Evolutionary conservation across 2,888 invertebrate genomes (phyloP).

Genomic region (Drosophila tripunctata): DNA sequence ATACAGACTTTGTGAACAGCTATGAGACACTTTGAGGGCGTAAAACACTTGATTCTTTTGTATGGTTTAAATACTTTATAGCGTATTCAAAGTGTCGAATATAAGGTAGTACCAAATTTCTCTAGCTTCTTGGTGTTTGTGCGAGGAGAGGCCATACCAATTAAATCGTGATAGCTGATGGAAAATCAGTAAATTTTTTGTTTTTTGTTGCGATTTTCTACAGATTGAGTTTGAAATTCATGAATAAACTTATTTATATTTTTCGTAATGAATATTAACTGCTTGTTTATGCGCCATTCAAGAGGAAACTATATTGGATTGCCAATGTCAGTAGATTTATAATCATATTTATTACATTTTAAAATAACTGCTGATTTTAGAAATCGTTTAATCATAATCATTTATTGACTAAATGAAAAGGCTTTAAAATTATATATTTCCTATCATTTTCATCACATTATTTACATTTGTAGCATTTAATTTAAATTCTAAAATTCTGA

Average conservation of each 20-base stretch:
- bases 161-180: slow-evolving; percentile 63
- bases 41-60: no score
- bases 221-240: slow-evolving; percentile 33
- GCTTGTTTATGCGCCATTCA: slow-evolving; percentile 11
- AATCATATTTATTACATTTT: slow-evolving; percentile 7
- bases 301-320: not conserved
- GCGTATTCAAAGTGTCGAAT: not conserved
- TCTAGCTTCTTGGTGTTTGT: slow-evolving; percentile 13
- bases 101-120: not conserved
- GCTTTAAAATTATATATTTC: no score
- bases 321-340: slow-evolving; percentile 4
- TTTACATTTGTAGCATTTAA: no score
- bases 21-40: not conserved
- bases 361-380: no score
- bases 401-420: no score
- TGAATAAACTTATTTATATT: slow-evolving; percentile 13
- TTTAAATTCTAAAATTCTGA: no score
- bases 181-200: slow-evolving; percentile 37
- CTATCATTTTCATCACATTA: no score
- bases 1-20: not conserved
- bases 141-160: slow-evolving; percentile 64
- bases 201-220: slow-evolving; percentile 25
- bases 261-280: slow-evolving; percentile 26
- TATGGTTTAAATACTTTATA: not conserved
- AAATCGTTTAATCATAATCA: not conserved